Base-by-base conservation (phyloP, 2,113 vertebrate species). In the Melozone crissalis region DNA sequence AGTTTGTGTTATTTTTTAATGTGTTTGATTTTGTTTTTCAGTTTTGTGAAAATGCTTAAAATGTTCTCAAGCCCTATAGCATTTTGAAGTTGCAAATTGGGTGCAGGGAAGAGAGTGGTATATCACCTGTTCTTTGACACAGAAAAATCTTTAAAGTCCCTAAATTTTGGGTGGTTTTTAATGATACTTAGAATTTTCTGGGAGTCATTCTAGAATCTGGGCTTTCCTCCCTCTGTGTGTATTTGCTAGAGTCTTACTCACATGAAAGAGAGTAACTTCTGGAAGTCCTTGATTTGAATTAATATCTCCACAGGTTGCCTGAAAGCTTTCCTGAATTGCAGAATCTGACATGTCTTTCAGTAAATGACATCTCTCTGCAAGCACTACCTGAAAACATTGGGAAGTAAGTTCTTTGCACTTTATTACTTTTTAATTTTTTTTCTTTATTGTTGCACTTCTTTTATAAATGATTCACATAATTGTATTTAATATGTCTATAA, bases 291-390 rank as follows among this genome's bases (percentile, higher is more conserved):
- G 72, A 96, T 92, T 85, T 95, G 46, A 92, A 91, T 90, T 92
- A 87, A 59, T 97, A 33, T 97, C 59, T 96, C 84, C 79, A 5
- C 83, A 99, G 99, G 97, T 98, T 99, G 97, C 99, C 99, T 4
- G 99, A 99, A 97, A 99, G 98, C 96, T 99, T 99, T 97, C 98
- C 99, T 55, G 99, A 99, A 94, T 97, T 99, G 78, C 98, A 98
- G 95, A 99, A 99, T 96, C 98, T 99, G 95, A 99, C 99, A 1
- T 99, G 99, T 98, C 99, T 99, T 96, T 99, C 99, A 96, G 99
- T 99, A 97, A 99, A 99, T 97, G 99, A 99, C 97, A 99, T 99
- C 98, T 99, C 99, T 58, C 97, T 99, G 93, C 99, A 99, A 96
- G 97, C 96, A 89, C 98, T 99, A 97, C 99, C 99, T 96, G 99